These are phyloP conservation scores for Trichogramma evanescens DNA, from an alignment of 2,888 invertebrate species.

Conservation along the genomic window DNA sequence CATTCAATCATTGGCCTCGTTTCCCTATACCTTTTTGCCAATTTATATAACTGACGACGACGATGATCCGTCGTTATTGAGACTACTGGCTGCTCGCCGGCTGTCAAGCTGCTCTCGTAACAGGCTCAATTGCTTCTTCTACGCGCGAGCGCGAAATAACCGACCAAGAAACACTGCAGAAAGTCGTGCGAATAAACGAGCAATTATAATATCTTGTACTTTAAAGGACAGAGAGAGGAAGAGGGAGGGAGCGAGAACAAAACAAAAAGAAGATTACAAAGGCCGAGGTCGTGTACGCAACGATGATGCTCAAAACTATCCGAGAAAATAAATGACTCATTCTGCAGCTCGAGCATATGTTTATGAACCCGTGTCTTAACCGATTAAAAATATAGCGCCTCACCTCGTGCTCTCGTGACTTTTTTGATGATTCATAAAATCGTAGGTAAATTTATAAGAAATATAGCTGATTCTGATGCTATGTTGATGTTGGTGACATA, in stretches of 20 bases:
- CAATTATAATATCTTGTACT: conserved; percentile 21
- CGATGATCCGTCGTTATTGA: neutral
- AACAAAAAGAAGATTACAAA: conserved; percentile 5
- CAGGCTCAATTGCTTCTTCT: conserved; percentile 25
- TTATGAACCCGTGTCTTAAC: neutral
- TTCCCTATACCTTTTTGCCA: conserved; percentile 9
- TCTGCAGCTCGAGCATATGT: neutral
- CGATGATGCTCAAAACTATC: conserved; percentile 16
- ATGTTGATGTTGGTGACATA: too few relatives aligned
- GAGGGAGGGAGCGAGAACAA: neutral
- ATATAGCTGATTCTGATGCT: too few relatives aligned
- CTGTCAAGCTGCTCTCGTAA: conserved; percentile 11
- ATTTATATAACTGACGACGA: conserved; percentile 7
- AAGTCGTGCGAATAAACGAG: conserved; percentile 23
- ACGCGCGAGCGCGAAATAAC: conserved; percentile 24
- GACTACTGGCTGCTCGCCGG: neutral
- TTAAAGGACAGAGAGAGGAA: neutral
- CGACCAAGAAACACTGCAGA: conserved; percentile 18
- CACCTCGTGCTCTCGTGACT: conserved; percentile 2
- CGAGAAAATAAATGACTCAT: conserved; percentile 24
- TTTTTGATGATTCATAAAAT: neutral
- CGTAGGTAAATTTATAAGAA: too few relatives aligned
- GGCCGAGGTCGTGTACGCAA: conserved; percentile 17
- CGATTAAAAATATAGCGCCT: conserved; percentile 7
- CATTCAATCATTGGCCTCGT: conserved; percentile 11